Base-by-base conservation (phyloP, 2,888 invertebrate genomes). In the Apodemia mormo region DNA sequence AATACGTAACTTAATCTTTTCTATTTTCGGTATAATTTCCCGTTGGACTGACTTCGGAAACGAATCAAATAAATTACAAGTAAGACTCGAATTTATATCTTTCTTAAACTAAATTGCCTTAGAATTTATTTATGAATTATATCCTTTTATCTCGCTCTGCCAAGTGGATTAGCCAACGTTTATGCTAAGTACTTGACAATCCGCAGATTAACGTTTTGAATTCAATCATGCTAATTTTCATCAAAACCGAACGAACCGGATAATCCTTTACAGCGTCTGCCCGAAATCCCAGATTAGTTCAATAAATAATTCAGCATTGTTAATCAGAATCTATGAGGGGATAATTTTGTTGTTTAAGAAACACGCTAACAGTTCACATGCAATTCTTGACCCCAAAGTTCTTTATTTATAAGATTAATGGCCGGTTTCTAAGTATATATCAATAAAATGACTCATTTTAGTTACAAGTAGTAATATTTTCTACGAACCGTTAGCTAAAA, bases 151-250 rank as follows among this genome's bases (percentile, higher is more conserved):
- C 66, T 65, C 69, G 67, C 66, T 68, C 67, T 68, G 65, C 69
- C 71, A 69, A 69, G 68, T 66, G 68, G 70, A 74, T 71, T 70
- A 72, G 68, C 40, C 49, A 65, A 58, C 68, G 67, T 70, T 70
- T 65, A 71, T 65, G 70, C 68, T 73, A 73, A 74, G 72, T 73
- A 75, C 72, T 72, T 70, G 76, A 73, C 70, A 77, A 71, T 73
- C 73, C 73, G 65, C 72, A 73, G 73, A 65, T 71, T 72, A 71
- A 66, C 71, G 70, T 72, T 72, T 71, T 33, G 71, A 65, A 69
- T 73, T 70, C 68, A 72, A 74, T 70, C 72, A 72, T 70, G 70
- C 69, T 73, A 72, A 75, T 75, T 68, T 67, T 68, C 49, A 70
- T 66, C 70, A 68, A 71, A 69, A 58, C 66, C 68, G 65, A 58